Evolutionary conservation across 2,797 vertebrate genomes (phyloP).

Genomic region (Scolopax bukidnonensis): DNA sequence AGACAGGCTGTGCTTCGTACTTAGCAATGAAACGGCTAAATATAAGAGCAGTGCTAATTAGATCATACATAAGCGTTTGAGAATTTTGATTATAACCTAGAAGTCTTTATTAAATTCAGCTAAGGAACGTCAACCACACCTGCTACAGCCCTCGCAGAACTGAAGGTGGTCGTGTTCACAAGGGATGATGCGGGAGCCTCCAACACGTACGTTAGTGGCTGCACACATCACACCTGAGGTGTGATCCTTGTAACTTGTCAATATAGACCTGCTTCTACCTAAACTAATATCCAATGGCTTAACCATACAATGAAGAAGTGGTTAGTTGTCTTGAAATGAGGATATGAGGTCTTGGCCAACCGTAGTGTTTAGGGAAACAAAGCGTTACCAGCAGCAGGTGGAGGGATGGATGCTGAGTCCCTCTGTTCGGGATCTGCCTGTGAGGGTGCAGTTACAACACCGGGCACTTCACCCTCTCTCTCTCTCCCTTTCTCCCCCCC

Average conservation of each 20-base stretch:
- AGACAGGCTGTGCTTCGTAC: background rate
- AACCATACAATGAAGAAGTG: background rate
- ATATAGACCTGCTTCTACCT: background rate
- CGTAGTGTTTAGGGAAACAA: rapidly evolving
- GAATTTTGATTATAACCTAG: background rate
- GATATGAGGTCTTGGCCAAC: rapidly evolving
- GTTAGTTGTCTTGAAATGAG: background rate
- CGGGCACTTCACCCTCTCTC: background rate
- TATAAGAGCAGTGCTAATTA: background rate
- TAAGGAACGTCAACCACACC: background rate
- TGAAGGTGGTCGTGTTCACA: background rate
- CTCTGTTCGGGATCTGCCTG: rapidly evolving
- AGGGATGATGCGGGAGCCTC: background rate
- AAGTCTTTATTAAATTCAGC: background rate
- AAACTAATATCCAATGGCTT: rapidly evolving
- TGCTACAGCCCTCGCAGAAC: background rate
- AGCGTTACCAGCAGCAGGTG: rapidly evolving
- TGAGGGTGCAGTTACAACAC: rapidly evolving
- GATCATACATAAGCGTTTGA: background rate
- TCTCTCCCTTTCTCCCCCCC: background rate
- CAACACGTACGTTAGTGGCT: rapidly evolving
- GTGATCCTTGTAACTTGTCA: rapidly evolving
- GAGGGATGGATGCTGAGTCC: rapidly evolving
- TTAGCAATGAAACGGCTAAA: background rate
- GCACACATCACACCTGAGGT: rapidly evolving